Base-by-base conservation (phyloP, 1,140 invertebrate genomes). In the Lutraria rhynchaena region DNA sequence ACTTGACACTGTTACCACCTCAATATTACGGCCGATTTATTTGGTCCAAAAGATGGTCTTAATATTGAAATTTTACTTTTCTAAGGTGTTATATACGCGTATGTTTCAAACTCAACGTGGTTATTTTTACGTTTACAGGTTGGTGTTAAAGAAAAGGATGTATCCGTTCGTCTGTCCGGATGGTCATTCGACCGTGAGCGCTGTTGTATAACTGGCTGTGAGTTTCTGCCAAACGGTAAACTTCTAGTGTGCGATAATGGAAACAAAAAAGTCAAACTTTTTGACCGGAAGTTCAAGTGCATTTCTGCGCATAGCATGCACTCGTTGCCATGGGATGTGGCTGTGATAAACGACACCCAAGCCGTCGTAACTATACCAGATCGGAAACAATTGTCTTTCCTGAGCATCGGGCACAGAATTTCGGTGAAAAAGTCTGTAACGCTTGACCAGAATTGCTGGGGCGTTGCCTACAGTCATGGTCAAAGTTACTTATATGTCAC, bases 191-290 rank as follows among this genome's bases (percentile, higher is more conserved):
- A 80, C 41, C n/a, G 53, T 13, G 61, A 80, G 15, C n/a, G 35
- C 19, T 80, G 76, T n/a, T 67, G 76, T 49, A 80, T 80, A 29
- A 80, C 76, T n/a, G 76, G 63, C 31, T 80, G 76, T 58, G 76
- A 80, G 35, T 80, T 80, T 37, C 22, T 80, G 11, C 41, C 61
- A 15, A 80, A 80, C 27, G 76, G 63, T 11, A 69, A 80, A 7
- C 63, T 80, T 3, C 22, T 80, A n/a, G 15, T 70, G 2, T 70
- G 76, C 46, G 76, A 80, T 31, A 80, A 80, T 44, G 61, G 37
- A 29, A 80, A 80, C 53, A 80, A 80, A n/a, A 80, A 80, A 24
- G 27, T 80, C 9, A 80, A 80, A 27, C 35, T 80, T 33, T 80
- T 80, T 49, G 63, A 70, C 29, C 55, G 41, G 55, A 80, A 80